A percentile compares a stretch with the other conserved stretches of the same genome.
Evolutionary conservation across 53 echinoderm and acorn worm genomes (phyloP).

Genomic region (Arbacia lixula): DNA sequence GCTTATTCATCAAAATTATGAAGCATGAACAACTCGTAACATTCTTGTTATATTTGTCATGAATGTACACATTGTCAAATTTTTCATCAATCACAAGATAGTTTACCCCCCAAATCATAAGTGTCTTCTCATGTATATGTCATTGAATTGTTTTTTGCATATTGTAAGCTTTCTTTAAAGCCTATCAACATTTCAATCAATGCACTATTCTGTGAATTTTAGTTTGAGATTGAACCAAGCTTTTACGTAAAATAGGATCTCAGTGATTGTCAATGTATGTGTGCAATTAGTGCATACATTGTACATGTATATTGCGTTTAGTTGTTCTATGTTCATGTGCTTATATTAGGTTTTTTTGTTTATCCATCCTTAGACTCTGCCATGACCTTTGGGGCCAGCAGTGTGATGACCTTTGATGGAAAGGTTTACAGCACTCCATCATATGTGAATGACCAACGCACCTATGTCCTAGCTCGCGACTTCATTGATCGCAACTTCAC

Average conservation of each 20-base stretch:
- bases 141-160: not conserved
- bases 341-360: not conserved
- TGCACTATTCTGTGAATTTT: no score
- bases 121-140: no score
- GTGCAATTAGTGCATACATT: no score
- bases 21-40: no score
- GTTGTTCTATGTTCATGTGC: not conserved
- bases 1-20: not conserved
- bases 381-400: constrained; percentile 82
- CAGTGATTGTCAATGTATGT: no score
- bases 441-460: constrained; percentile 60
- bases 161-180: not conserved
- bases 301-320: not conserved
- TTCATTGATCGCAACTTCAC: constrained; percentile 93
- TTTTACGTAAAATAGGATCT: no score
- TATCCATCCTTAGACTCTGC: constrained; percentile 58
- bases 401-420: constrained; percentile 90
- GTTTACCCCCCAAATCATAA: no score
- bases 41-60: no score
- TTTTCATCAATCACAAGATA: no score
- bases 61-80: not conserved
- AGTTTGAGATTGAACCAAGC: no score
- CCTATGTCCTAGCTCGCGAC: constrained; percentile 89
- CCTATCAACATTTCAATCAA: not conserved
- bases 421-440: constrained; percentile 76